Percentiles rank a stretch among this genome's conserved stretches.
These are phyloP conservation scores for Troilus luridus DNA, from an alignment of 2,888 invertebrate species.

Conservation along the genomic window DNA sequence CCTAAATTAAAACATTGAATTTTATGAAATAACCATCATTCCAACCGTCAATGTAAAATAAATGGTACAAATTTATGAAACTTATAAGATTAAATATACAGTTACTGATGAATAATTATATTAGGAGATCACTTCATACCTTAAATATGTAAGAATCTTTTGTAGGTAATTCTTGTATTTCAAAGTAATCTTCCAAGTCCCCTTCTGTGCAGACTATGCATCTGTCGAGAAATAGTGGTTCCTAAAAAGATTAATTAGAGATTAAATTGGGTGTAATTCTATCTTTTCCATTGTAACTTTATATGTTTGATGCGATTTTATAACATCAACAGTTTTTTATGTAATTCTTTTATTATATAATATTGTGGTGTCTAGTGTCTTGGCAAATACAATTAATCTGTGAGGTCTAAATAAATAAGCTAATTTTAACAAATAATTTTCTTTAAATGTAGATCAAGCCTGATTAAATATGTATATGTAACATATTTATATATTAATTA, in stretches of 20 bases:
- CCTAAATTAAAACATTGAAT: too few relatives aligned
- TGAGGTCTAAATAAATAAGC: not conserved
- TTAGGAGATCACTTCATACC: conserved; percentile 72
- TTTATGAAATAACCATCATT: too few relatives aligned
- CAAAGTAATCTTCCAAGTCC: conserved; percentile 94
- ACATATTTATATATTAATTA: not conserved
- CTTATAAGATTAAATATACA: too few relatives aligned
- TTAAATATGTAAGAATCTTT: conserved; percentile 96
- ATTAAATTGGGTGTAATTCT: conserved; percentile 57
- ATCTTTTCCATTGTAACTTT: not conserved
- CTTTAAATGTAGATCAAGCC: not conserved
- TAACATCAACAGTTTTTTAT: not conserved
- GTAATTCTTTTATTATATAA: not conserved
- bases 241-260: conserved; percentile 70
- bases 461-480: not conserved
- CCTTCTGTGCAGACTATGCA: conserved; percentile 91
- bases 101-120: not conserved
- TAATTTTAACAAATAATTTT: not conserved
- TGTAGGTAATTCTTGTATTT: conserved; percentile 92
- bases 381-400: not conserved
- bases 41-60: too few relatives aligned
- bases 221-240: conserved; percentile 90
- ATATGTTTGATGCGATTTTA: not conserved
- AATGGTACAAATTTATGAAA: too few relatives aligned
- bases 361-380: not conserved